These are phyloP conservation scores for Chaetops frenatus DNA, from an alignment of 2,113 vertebrate species.

Conservation along the genomic window DNA sequence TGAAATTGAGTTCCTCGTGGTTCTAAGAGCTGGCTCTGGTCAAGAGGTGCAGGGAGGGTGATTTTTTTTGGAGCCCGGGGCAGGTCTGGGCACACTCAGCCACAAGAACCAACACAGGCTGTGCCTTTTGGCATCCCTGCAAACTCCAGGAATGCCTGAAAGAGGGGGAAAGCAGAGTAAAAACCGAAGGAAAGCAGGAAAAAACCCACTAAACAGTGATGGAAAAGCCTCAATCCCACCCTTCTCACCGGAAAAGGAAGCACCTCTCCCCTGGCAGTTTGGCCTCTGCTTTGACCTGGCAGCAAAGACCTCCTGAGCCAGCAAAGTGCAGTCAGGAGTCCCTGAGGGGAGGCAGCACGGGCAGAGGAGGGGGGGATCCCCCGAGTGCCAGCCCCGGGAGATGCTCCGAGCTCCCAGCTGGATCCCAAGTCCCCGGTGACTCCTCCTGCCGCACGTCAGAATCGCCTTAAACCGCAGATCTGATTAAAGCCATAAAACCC, in stretches of 20 bases:
- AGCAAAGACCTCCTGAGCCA: neutral
- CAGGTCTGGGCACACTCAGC: neutral
- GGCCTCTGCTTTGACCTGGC: neutral
- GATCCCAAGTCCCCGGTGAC: neutral
- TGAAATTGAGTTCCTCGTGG: neutral
- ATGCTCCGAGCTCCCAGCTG: too few relatives aligned
- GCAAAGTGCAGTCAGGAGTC: too few relatives aligned
- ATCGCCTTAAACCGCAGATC: neutral
- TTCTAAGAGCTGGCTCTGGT: neutral
- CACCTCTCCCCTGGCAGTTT: neutral
- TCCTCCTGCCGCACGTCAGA: neutral
- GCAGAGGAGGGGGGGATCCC: neutral
- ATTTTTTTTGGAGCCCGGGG: neutral
- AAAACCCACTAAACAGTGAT: neutral
- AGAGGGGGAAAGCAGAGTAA: neutral
- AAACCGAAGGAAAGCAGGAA: neutral
- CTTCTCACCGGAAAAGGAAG: neutral
- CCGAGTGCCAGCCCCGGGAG: neutral
- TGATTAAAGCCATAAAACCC: conserved; percentile 2
- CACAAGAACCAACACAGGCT: neutral
- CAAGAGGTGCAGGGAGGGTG: neutral
- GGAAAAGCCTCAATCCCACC: neutral
- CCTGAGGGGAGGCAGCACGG: accelerated
- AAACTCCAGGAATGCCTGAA: neutral
- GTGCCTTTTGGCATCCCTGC: neutral